Evolutionary conservation across 2,113 vertebrate species (phyloP), one percentile per base, ranked within the genome.

Genomic region (Pituophis catenifer): DNA sequence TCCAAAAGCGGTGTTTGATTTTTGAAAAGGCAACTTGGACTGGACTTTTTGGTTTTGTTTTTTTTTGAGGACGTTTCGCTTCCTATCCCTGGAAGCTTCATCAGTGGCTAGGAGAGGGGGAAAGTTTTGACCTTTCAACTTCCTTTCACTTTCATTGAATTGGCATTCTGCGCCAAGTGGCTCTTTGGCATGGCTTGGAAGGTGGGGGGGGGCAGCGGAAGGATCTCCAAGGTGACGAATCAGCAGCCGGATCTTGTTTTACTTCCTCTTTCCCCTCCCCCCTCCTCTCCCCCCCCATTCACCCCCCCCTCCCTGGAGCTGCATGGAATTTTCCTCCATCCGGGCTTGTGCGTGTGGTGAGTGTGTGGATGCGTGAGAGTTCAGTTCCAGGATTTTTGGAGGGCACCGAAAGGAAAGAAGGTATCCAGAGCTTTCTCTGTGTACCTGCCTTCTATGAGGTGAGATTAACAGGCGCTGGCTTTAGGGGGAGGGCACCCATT

Each of bases 291-390:
- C 3, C 48, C 11, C 29, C 29, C 5, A 13, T 70, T 29, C 4
- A 48, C 13, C 29, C 15, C 19, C 38, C 1, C 44, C 12, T 65
- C 23, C 8, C 23, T 9, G 44, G 91, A 91, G 33, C 91, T 59
- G 55, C 50, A 58, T 97, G 96, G 96, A 97, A 97, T 96, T 97
- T 97, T 96, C 96, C 96, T 48, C 1, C 5, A 90, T 53, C 89
- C 53, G 5, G 48, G 57, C 86, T 62, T 11, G 38, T 19, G 26
- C 2, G 29, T 17, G 17, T 6, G 48, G 4, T 7, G 57, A n/a
- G 19, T 8, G 44, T 50, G 54, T 6, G 85, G n/a, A 93, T 89
- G 87, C 95, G 33, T 81, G 75, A 81, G 33, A 81, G 33, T 44
- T 38, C 70, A 81, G 15, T 38, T 19, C 70, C 70, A 81, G 70